Evolutionary conservation across 2,113 vertebrate genomes (phyloP).

Genomic region (Paramisgurnus dabryanus): DNA sequence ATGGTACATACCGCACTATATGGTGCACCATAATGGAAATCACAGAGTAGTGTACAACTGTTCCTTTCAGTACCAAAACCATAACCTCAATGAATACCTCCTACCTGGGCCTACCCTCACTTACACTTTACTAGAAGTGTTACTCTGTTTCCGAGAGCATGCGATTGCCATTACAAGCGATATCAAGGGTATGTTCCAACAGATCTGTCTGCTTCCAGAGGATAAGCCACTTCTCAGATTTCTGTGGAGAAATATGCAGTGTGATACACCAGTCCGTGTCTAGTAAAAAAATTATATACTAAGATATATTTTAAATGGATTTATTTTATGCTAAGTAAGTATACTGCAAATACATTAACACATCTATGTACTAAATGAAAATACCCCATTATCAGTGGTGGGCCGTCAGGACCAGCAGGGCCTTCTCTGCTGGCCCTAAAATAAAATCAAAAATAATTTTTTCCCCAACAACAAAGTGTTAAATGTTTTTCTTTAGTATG

Average conservation of each 20-base stretch:
- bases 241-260: not conserved
- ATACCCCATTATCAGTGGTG: too few relatives aligned
- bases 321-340: too few relatives aligned
- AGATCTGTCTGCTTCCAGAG: slow-evolving; percentile 1
- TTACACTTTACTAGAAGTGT: not conserved
- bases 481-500: too few relatives aligned
- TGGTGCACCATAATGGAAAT: slow-evolving; percentile 15
- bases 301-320: too few relatives aligned
- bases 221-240: slow-evolving; percentile 4
- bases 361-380: too few relatives aligned
- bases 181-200: slow-evolving; percentile 29
- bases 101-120: not conserved
- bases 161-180: not conserved
- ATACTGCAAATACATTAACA: too few relatives aligned
- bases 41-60: not conserved
- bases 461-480: too few relatives aligned
- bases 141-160: slow-evolving; percentile 10
- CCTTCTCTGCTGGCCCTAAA: too few relatives aligned
- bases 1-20: slow-evolving; percentile 17
- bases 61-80: not conserved
- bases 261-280: too few relatives aligned
- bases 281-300: too few relatives aligned
- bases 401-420: too few relatives aligned
- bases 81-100: not conserved
- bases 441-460: too few relatives aligned